Base-by-base conservation (phyloP, 1,140 invertebrate genomes). In the Plutomurus gul region DNA sequence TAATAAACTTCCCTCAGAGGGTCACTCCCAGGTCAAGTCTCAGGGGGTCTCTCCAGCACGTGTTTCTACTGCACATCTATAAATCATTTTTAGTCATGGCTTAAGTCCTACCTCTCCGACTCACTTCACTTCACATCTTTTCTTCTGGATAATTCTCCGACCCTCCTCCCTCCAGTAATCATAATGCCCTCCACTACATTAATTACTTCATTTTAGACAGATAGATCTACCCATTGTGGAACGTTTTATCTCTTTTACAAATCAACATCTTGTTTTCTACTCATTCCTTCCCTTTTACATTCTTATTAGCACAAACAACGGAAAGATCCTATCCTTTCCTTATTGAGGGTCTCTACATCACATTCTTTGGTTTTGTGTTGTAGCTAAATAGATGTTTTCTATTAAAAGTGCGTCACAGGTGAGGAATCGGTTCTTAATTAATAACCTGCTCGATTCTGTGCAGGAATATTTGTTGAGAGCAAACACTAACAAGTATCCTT, bases 1-100 rank as follows among this genome's bases (percentile, higher is more conserved):
- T 76, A 80, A 80, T 80, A 76, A 80, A 80, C 74, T 80, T 76
- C 79, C 79, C 79, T 76, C 72, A 80, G 76, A 80, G 79, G 79
- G 79, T 80, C 79, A 80, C 27, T 71, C 46, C 40, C 20, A 65
- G 79, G 79, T 80, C 79, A 73, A 22, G 43, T 75, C 74, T 39
- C 36, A 80, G 79, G 79, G 79, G 74, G 79, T 71, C 75, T 73
- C 39, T 71, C 39, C 74, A 80, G 79, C 79, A 80, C 79, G 79
- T 80, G 79, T 75, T 79, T 76, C 43, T 46, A 13, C 43, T 51
- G 76, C 40, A 46, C 56, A 76, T 73, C 46, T 73, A 80, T 80
- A 80, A 80, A 80, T 80, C 79, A 80, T 80, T 76, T 77, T 72
- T 43, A 39, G 30, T 39, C 43, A 27, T 56, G 13, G 27, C 39